Base-by-base conservation (phyloP, 2,888 invertebrate genomes). In the Seira musarum region DNA sequence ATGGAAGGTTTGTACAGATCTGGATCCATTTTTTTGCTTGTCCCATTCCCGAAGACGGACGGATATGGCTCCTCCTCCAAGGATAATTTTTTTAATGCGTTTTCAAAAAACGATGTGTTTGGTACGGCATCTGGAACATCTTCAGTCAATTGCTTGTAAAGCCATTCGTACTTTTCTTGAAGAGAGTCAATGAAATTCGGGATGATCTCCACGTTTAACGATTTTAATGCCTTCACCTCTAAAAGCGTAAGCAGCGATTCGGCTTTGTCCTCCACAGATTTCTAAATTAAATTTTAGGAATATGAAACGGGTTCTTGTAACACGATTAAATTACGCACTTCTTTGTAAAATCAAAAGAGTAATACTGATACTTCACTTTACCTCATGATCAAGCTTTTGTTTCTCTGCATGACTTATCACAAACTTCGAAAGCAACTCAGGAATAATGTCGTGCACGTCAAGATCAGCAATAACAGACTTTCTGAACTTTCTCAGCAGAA, bases 391-490 rank as follows among this genome's bases (percentile, higher is more conserved):
- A n/a, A 86, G 74, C 19, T 82, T 46, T 68, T 86, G 83, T 61
- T 85, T 86, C 22, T 88, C 88, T 30, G 87, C 84, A 10, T 80
- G 78, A 24, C 89, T 88, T 78, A 91, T 87, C 19, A 89, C 90
- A 69, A 89, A 88, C 77, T 89, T 89, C 10, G 90, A 88, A 79
- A 90, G 89, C 80, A 91, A 88, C 65, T 89, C 88, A 79, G 91
- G 90, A n/a, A 90, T 87, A 57, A 91, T 89, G 87, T 89, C 89
- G 8, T 87, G 88, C 8, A 91, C 90, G 78, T 91, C 90, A 82
- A 91, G 87, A 87, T 91, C 91, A 49, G 88, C 87, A 69, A 91
- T 88, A 81, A 91, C 90, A 46, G 89, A 90, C 65, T 89, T 88
- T 87, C 71, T 77, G 25, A 24, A 80, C 40, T 57, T 70, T 1